Percentiles rank a stretch among this genome's conserved stretches.
Evolutionary conservation across 2,113 vertebrate species (phyloP).

Genomic region (Periophthalmus modestus): DNA sequence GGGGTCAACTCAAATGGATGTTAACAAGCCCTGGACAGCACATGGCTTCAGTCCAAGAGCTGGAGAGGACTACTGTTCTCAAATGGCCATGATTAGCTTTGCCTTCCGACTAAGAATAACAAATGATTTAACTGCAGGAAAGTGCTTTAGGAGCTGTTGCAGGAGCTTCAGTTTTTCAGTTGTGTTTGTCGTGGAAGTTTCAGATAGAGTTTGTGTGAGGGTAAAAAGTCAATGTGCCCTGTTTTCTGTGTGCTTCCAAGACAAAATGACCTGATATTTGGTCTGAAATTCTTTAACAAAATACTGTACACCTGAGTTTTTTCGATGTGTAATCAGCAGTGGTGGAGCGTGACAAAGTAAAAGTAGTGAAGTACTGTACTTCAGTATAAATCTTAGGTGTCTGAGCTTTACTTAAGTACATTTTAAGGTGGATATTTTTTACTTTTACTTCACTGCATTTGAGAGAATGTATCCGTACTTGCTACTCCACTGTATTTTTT

Average conservation of each 20-base stretch:
- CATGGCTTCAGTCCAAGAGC: constrained; percentile 4
- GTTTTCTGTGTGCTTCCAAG: too few relatives aligned
- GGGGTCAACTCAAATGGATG: constrained; percentile 23
- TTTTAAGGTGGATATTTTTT: too few relatives aligned
- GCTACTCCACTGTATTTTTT: too few relatives aligned
- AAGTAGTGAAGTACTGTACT: too few relatives aligned
- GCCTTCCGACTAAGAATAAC: constrained; percentile 6
- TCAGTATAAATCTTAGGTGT: too few relatives aligned
- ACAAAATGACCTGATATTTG: not conserved
- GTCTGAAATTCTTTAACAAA: not conserved
- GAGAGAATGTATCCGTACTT: too few relatives aligned
- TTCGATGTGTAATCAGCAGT: too few relatives aligned
- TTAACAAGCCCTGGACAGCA: constrained; percentile 27
- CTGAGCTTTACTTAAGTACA: too few relatives aligned
- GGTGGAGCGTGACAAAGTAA: too few relatives aligned
- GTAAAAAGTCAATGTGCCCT: not conserved
- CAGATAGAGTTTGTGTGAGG: not conserved
- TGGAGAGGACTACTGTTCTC: not conserved
- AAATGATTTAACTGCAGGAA: not conserved
- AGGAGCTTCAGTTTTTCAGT: not conserved
- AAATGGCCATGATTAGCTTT: constrained; percentile 11
- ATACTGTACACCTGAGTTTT: too few relatives aligned
- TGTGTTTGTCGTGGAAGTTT: not conserved
- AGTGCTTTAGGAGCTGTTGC: not conserved
- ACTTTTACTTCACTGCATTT: too few relatives aligned